Evolutionary conservation across 2,888 invertebrate species (phyloP).

Genomic region (Epistrophe grossulariae): DNA sequence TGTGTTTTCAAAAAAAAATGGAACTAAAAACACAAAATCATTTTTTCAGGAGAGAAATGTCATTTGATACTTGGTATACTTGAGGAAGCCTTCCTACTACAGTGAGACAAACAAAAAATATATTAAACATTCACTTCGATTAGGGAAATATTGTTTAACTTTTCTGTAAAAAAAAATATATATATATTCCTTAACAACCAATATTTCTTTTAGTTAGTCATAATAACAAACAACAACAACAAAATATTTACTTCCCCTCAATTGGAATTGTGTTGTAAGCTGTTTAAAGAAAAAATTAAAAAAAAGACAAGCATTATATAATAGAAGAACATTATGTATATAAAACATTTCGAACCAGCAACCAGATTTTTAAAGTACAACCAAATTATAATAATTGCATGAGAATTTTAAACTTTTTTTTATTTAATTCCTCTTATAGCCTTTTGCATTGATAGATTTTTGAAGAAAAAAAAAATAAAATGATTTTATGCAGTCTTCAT

Average conservation of each 20-base stretch:
- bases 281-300: slow-evolving; percentile 74
- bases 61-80: slow-evolving; percentile 81
- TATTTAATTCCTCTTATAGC: slow-evolving; percentile 8
- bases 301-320: slow-evolving; percentile 50
- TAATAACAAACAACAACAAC: background rate
- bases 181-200: background rate
- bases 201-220: background rate
- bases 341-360: slow-evolving; percentile 57
- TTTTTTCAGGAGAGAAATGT: slow-evolving; percentile 74
- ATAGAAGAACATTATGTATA: slow-evolving; percentile 75
- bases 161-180: background rate
- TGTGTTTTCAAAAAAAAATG: slow-evolving; percentile 33
- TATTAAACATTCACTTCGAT: slow-evolving; percentile 43
- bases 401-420: background rate
- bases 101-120: slow-evolving; percentile 53
- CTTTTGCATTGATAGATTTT: slow-evolving; percentile 27
- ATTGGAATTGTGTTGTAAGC: slow-evolving; percentile 77
- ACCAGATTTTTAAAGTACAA: slow-evolving; percentile 21
- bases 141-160: slow-evolving; percentile 20
- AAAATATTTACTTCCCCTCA: slow-evolving; percentile 14
- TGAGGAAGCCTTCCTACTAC: slow-evolving; percentile 77
- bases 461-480: background rate
- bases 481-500: slow-evolving; percentile 5
- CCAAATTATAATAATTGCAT: slow-evolving; percentile 1
- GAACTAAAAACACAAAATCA: slow-evolving; percentile 35